phyloP scores from a whole-genome alignment of 2,797 vertebrate genomes.

The Myotis daubentonii region DNA sequence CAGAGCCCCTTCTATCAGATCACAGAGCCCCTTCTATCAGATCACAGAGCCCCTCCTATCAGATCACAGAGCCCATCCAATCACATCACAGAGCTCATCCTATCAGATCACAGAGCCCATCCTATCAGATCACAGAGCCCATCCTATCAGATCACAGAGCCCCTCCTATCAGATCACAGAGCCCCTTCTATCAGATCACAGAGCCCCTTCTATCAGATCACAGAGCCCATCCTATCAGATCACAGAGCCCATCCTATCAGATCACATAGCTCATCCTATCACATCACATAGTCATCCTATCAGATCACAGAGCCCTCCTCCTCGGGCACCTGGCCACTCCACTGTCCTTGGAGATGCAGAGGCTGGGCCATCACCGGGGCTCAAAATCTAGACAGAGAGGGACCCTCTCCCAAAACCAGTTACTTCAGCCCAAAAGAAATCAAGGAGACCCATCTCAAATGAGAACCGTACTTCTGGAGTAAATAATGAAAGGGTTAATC shows the following conservation, averaged over 20 bases:
- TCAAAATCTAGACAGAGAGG: neutral
- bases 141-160: neutral
- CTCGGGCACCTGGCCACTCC: neutral
- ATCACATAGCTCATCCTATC: neutral
- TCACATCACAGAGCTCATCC: neutral
- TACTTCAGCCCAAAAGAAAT: neutral
- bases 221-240: neutral
- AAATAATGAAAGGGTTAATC: neutral
- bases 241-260: too few relatives aligned
- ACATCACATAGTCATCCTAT: neutral
- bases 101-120: neutral
- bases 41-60: too few relatives aligned
- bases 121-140: neutral
- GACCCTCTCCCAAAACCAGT: neutral
- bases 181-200: neutral
- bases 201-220: too few relatives aligned
- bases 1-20: too few relatives aligned
- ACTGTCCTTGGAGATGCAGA: neutral
- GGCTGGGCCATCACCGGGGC: neutral
- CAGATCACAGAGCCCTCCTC: neutral
- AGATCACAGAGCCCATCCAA: neutral
- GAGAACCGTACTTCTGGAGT: neutral
- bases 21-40: too few relatives aligned
- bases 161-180: neutral
- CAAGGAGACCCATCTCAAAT: neutral